Evolutionary conservation across 2,797 vertebrate genomes (phyloP).

Genomic region (Scyliorhinus canicula): DNA sequence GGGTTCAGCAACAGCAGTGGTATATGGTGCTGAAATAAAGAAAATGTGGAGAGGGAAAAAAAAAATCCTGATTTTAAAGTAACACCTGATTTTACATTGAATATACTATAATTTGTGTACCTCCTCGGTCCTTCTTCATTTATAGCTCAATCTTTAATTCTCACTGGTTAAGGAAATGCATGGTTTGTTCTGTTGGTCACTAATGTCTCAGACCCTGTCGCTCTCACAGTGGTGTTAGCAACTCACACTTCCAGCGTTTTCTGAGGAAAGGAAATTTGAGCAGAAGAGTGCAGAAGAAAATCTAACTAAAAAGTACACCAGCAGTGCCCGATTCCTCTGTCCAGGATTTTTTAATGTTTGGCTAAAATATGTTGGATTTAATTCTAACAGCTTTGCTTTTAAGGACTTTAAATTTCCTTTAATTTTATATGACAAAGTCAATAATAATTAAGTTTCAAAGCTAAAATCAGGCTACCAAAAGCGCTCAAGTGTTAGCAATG

Average conservation of each 20-base stretch:
- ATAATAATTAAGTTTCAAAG: background rate
- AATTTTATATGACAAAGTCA: background rate
- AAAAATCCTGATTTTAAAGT: background rate
- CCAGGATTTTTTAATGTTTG: background rate
- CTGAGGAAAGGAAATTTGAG: background rate
- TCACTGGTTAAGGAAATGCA: background rate
- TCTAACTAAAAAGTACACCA: background rate
- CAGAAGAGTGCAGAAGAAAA: background rate
- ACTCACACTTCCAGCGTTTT: background rate
- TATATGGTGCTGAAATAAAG: background rate
- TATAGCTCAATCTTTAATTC: background rate
- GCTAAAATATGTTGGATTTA: background rate
- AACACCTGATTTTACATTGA: background rate
- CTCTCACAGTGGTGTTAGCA: too few relatives aligned
- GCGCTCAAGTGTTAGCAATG: background rate
- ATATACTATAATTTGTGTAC: background rate
- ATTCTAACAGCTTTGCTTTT: background rate
- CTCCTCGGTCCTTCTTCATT: background rate
- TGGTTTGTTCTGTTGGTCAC: background rate
- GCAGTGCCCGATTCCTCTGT: background rate
- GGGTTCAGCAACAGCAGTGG: background rate
- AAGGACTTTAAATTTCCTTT: background rate
- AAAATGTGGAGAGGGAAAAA: background rate
- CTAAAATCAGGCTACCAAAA: background rate
- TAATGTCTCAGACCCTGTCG: background rate